A percentile compares a stretch with the other conserved stretches of the same genome.
Evolutionary conservation across 2,888 invertebrate species (phyloP).

Genomic region (Hartigia nigra): DNA sequence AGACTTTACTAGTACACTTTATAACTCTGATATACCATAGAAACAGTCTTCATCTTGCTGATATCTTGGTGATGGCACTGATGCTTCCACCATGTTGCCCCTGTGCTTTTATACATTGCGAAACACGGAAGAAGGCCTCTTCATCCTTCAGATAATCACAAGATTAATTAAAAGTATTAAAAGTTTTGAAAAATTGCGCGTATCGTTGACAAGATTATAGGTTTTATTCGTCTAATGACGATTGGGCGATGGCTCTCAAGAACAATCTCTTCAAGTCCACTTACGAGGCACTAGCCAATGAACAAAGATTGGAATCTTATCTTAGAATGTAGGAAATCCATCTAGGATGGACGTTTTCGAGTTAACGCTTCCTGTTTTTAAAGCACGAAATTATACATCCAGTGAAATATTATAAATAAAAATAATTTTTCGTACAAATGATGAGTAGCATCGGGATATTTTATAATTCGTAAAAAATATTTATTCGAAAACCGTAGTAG

Average conservation of each 20-base stretch:
- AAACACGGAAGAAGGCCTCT: conserved; percentile 38
- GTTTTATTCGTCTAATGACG: conserved; percentile 50
- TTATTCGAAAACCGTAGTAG: conserved; percentile 16
- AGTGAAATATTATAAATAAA: background rate
- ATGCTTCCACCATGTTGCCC: conserved; percentile 26
- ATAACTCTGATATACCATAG: conserved; percentile 38
- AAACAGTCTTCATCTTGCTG: conserved; percentile 52
- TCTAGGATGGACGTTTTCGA: conserved; percentile 13
- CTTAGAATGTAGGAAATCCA: conserved; percentile 44
- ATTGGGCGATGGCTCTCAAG: conserved; percentile 38
- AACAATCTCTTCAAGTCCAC: conserved; percentile 38
- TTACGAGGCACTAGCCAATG: conserved; percentile 33
- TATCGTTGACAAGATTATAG: conserved; percentile 50
- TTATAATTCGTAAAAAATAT: conserved; percentile 20
- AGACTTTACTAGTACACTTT: background rate
- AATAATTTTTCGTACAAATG: background rate
- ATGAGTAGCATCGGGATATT: conserved; percentile 1
- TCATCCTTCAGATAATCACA: conserved; percentile 35
- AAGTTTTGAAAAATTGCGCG: conserved; percentile 37
- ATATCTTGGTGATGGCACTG: conserved; percentile 40
- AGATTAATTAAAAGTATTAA: conserved; percentile 57
- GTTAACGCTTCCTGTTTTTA: conserved; percentile 1
- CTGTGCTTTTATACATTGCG: conserved; percentile 39
- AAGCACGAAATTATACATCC: too few relatives aligned
- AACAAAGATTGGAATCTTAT: conserved; percentile 40